Base-by-base conservation (phyloP, 2,888 invertebrate species). In the Drosophila sordidapex region DNA sequence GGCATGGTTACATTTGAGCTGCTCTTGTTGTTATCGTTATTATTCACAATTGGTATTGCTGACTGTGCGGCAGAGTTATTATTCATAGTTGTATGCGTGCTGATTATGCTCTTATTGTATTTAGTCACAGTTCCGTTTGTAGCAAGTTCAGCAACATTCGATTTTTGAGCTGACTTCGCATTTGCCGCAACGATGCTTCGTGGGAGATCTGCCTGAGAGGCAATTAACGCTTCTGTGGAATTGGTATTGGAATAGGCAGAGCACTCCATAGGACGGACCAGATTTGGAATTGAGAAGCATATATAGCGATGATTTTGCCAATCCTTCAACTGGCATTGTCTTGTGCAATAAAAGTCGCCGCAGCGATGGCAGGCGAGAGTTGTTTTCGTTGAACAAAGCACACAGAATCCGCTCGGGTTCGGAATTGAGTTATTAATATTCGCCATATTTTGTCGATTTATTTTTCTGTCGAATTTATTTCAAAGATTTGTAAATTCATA, bases 291-390 rank as follows among this genome's bases (percentile, higher is more conserved):
- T 2, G 82, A 35, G n/a, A 85, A 72, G 40, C 83, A 84, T 40
- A 84, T 85, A 54, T 84, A 84, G 25, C 83, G 73, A 25, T 84
- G 83, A 3, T 70, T 68, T 25, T 72, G 87, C 87, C 87, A 84
- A 58, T 84, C 85, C 18, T 58, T 38, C 0, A 63, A 43, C 46
- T 84, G 83, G 11, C 83, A 84, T 4, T 68, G 36, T 8, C 40
- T 68, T 10, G 74, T 70, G 31, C 83, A 84, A 60, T 84, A 84
- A 33, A 74, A 84, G 43, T 87, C 87, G 0, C 83, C 83, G 43
- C 83, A 84, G 0, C 87, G 70, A 60, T 84, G 83, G 18, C 83
- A 84, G 56, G 36, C 65, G 0, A 69, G 33, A 11, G 5, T 40
- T 1, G 78, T 40, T 48, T 40, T 29, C 3, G 18, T 43, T 27